Conservation (phyloP, 2,113 vertebrate genomes). For the Engystomops pustulosus region DNA sequence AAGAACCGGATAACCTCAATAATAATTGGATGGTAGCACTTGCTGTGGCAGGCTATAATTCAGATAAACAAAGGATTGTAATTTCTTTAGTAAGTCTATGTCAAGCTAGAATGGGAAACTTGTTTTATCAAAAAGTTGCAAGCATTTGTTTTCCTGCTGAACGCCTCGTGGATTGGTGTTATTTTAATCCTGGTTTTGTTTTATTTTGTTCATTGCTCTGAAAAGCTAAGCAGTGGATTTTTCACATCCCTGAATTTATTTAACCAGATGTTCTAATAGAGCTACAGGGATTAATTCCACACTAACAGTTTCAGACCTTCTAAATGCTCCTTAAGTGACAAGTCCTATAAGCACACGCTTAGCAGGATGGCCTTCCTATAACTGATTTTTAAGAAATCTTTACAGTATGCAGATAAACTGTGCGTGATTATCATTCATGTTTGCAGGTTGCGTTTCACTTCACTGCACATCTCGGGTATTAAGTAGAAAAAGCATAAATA, state of each 20-base stretch:
- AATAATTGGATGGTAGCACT: too few relatives aligned
- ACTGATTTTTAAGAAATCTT: constrained; percentile 58
- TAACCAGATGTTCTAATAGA: constrained; percentile 58
- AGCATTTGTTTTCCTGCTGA: constrained; percentile 42
- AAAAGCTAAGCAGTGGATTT: constrained; percentile 58
- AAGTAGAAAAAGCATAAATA: constrained; percentile 59
- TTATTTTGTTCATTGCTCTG: constrained; percentile 53
- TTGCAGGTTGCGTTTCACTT: constrained; percentile 51
- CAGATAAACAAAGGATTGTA: background rate
- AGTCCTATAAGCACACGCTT: constrained; percentile 50
- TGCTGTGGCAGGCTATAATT: too few relatives aligned
- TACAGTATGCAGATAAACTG: constrained; percentile 58
- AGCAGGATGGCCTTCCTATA: constrained; percentile 39
- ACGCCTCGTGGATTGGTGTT: constrained; percentile 42
- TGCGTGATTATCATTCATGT: constrained; percentile 57
- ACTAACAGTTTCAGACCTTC: constrained; percentile 55
- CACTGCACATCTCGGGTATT: constrained; percentile 57
- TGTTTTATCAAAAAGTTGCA: constrained; percentile 32
- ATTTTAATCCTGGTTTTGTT: constrained; percentile 50
- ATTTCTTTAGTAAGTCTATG: background rate
- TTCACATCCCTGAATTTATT: constrained; percentile 56
- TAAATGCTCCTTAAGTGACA: constrained; percentile 59
- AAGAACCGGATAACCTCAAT: too few relatives aligned
- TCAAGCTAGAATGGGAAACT: background rate
- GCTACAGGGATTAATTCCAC: constrained; percentile 57